Evolutionary conservation across 2,797 vertebrate genomes (phyloP).

Genomic region (Gymnoscopelus microlampas): DNA sequence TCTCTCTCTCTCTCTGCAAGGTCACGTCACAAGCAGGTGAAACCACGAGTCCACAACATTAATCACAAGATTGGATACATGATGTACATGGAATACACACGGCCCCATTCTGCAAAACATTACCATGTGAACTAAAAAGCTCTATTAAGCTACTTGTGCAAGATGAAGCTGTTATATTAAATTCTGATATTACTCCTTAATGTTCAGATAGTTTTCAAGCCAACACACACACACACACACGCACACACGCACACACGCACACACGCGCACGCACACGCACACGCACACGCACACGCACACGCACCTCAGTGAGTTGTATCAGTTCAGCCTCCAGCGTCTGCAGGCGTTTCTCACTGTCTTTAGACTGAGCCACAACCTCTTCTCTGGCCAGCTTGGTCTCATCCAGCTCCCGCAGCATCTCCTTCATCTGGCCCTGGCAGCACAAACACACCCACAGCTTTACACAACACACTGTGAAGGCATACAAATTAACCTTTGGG

Average conservation of each 20-base stretch:
- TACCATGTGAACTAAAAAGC: too few species aligned
- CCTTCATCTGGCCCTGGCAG: conserved; percentile 88
- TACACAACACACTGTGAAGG: background rate
- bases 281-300: conserved; percentile 20
- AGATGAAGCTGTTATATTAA: too few species aligned
- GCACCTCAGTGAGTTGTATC: conserved; percentile 88
- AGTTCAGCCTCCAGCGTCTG: conserved; percentile 90
- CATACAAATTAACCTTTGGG: too few species aligned
- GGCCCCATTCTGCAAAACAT: too few species aligned
- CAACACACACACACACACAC: background rate
- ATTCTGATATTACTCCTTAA: too few species aligned
- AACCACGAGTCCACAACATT: too few species aligned
- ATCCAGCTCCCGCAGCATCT: conserved; percentile 88
- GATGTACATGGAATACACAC: too few species aligned
- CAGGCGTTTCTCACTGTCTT: conserved; percentile 90
- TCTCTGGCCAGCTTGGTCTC: conserved; percentile 85
- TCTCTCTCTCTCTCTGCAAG: too few species aligned
- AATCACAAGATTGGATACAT: too few species aligned
- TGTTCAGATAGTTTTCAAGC: too few species aligned
- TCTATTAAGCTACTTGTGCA: too few species aligned
- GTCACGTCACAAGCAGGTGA: too few species aligned
- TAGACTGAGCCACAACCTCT: conserved; percentile 83
- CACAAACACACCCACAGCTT: conserved; percentile 1
- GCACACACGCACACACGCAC: background rate
- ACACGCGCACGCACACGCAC: background rate